Conservation (phyloP, 2,113 vertebrate genomes). For the Aleadryas rufinucha region DNA sequence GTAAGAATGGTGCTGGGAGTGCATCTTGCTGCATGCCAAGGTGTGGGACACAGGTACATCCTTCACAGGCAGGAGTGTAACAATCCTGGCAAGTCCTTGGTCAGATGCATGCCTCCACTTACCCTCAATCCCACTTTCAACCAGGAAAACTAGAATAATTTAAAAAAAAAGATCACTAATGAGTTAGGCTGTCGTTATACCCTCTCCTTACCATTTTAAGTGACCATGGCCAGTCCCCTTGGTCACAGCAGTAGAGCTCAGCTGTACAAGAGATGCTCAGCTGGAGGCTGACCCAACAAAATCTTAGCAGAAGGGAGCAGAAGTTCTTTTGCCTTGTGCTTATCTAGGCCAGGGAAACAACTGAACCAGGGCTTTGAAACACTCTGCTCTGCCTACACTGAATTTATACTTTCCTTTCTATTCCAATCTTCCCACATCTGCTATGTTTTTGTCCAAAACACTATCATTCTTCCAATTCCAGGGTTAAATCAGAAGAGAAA, state of each 20-base stretch:
- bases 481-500: neutral
- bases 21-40: neutral
- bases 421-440: neutral
- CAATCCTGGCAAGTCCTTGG: neutral
- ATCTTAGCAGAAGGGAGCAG: neutral
- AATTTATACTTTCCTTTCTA: neutral
- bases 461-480: neutral
- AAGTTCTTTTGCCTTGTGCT: neutral
- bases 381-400: neutral
- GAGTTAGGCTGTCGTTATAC: neutral
- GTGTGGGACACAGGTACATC: neutral
- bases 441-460: neutral
- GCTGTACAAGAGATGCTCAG: neutral
- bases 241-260: neutral
- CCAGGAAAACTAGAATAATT: neutral
- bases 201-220: neutral
- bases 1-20: accelerated
- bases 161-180: neutral
- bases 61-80: neutral
- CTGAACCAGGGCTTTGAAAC: neutral
- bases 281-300: neutral
- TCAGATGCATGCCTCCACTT: neutral
- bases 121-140: neutral
- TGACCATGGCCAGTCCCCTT: accelerated
- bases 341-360: neutral